These are phyloP conservation scores for Pelobates cultripes DNA, from an alignment of 2,797 vertebrate genomes.

Conservation along the genomic window DNA sequence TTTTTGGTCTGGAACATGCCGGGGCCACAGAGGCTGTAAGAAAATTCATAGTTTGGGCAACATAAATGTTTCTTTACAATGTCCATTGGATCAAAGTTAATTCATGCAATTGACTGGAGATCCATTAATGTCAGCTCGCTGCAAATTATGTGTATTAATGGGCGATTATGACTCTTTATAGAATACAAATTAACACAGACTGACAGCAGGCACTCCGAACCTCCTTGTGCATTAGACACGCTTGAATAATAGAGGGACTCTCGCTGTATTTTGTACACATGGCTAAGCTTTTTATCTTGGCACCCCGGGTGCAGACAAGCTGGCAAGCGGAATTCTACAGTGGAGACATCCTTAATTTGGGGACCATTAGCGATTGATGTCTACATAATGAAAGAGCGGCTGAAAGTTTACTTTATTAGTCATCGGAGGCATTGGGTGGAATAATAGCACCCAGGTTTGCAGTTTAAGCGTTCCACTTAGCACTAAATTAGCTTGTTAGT, in stretches of 20 bases:
- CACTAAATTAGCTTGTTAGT: too few species aligned
- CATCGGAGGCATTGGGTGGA: slow-evolving; percentile 62
- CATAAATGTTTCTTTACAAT: too few species aligned
- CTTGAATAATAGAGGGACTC: slow-evolving; percentile 68
- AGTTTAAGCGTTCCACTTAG: slow-evolving; percentile 13
- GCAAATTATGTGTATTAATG: slow-evolving; percentile 63
- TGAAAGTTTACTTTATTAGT: slow-evolving; percentile 68
- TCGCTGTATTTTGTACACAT: slow-evolving; percentile 62
- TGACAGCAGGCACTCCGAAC: slow-evolving; percentile 59
- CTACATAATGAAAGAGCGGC: slow-evolving; percentile 65
- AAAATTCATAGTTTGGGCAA: too few species aligned
- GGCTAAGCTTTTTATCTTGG: slow-evolving; percentile 62
- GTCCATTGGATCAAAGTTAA: too few species aligned
- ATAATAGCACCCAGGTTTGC: slow-evolving; percentile 59
- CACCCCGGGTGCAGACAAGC: slow-evolving; percentile 55
- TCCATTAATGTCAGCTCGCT: slow-evolving; percentile 62
- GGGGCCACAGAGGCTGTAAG: too few species aligned
- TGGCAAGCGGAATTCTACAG: slow-evolving; percentile 55
- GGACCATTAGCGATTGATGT: slow-evolving; percentile 47
- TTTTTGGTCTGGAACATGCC: too few species aligned
- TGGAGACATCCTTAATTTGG: slow-evolving; percentile 62
- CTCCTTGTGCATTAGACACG: slow-evolving; percentile 63
- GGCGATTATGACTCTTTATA: slow-evolving; percentile 64
- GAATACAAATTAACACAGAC: slow-evolving; percentile 62
- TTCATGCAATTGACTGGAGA: background rate